phyloP scores from a whole-genome alignment of 2,888 invertebrate genomes.

The Pediacus dermestoides region DNA sequence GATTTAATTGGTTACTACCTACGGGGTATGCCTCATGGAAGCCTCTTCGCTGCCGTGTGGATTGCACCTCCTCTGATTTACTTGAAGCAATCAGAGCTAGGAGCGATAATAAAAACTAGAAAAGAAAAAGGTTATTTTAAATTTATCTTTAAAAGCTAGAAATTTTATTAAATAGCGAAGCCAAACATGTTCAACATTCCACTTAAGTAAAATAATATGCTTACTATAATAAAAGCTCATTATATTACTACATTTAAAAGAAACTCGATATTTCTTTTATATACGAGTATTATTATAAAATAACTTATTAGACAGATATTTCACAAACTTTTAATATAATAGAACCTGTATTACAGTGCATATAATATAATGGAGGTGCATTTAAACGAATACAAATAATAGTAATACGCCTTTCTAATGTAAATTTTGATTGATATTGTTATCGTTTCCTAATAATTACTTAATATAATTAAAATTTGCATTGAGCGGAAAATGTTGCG shows the following conservation, averaged over 20 bases:
- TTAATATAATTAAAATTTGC: conserved; percentile 1
- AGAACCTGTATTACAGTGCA: no score
- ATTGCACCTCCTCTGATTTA: conserved; percentile 30
- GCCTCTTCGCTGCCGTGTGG: conserved; percentile 23
- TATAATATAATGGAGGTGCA: neutral
- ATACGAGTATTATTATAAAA: no score
- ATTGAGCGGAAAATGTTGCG: neutral
- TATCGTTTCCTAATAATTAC: neutral
- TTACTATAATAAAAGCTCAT: no score
- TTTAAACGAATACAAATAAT: no score
- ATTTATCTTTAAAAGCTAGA: no score
- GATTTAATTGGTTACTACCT: conserved; percentile 14
- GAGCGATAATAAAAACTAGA: conserved; percentile 31
- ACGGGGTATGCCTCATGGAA: conserved; percentile 15
- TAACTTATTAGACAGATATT: no score
- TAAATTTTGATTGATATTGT: conserved; percentile 2
- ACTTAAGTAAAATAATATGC: no score
- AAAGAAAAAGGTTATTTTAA: conserved; percentile 14
- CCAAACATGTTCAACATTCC: no score
- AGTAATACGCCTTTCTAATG: neutral
- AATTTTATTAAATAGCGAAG: no score
- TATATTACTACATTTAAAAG: no score
- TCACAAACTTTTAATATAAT: no score
- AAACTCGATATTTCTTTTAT: no score
- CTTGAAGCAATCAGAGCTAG: conserved; percentile 29